A percentile compares a stretch with the other conserved stretches of the same genome.
phyloP scores from a whole-genome alignment of 2,113 vertebrate genomes.

The Callocephalon fimbriatum region DNA sequence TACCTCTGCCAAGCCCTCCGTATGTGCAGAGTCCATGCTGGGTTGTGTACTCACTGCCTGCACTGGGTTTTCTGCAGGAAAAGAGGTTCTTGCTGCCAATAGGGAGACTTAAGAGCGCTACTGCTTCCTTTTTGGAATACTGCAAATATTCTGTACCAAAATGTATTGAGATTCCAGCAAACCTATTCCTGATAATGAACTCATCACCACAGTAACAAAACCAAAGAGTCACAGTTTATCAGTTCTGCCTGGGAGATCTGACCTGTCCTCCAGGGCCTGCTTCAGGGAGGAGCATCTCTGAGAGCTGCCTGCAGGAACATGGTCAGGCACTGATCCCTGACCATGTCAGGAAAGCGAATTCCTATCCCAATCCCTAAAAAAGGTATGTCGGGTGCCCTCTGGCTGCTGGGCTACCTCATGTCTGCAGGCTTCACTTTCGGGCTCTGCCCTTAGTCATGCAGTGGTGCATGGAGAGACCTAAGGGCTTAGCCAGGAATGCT shows the following conservation, averaged over 20 bases:
- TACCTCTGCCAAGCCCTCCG: accelerated
- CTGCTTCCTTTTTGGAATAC: background rate
- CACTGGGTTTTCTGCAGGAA: background rate
- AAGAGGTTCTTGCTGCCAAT: background rate
- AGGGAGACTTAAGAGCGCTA: background rate
- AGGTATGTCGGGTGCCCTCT: background rate
- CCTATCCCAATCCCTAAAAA: background rate
- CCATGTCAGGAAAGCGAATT: background rate
- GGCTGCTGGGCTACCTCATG: background rate
- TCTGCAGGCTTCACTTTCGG: background rate
- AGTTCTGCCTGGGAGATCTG: background rate
- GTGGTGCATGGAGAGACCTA: background rate
- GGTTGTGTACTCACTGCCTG: background rate
- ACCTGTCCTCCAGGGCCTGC: background rate
- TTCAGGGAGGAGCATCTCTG: background rate
- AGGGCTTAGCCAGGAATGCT: background rate
- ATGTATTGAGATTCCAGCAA: background rate
- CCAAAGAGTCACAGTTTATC: background rate
- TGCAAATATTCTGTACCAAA: background rate
- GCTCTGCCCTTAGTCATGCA: background rate
- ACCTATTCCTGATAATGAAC: background rate
- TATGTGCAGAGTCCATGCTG: background rate
- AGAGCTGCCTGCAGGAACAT: background rate
- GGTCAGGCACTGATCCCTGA: background rate
- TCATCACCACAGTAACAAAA: background rate